Evolutionary conservation across 92 coral and sea anemone species (phyloP).

Genomic region (Isaurus tuberculatus): DNA sequence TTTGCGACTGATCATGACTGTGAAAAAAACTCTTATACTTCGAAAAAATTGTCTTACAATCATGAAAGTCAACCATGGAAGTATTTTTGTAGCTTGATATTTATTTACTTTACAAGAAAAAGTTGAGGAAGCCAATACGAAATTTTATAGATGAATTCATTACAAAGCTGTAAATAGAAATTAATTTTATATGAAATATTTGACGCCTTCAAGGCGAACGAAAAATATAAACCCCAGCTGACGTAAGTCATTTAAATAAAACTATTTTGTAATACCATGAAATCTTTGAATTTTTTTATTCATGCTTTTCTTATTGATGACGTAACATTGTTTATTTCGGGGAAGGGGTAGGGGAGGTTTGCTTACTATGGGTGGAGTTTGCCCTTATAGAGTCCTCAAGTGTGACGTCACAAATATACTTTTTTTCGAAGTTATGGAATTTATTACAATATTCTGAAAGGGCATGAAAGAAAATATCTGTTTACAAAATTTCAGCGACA

Average conservation of each 20-base stretch:
- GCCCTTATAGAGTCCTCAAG: too few species aligned
- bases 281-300: background rate
- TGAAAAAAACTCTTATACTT: conserved; percentile 11
- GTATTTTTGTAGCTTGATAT: conserved; percentile 86
- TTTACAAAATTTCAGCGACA: too few species aligned
- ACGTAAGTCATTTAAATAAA: conserved; percentile 32
- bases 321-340: too few species aligned
- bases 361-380: too few species aligned
- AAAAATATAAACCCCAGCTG: background rate
- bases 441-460: too few species aligned
- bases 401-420: too few species aligned
- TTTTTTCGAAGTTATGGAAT: too few species aligned
- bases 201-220: conserved; percentile 69
- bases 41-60: background rate
- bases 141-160: conserved; percentile 71
- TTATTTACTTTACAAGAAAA: conserved; percentile 57
- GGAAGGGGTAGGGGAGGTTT: too few species aligned
- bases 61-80: conserved; percentile 41
- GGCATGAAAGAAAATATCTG: too few species aligned
- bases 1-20: background rate
- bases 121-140: conserved; percentile 34
- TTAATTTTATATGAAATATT: conserved; percentile 71
- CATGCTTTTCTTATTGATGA: too few species aligned
- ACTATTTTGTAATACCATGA: conserved; percentile 21
- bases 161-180: conserved; percentile 82